Evolutionary conservation across 1,140 invertebrate genomes (phyloP), one percentile per base, ranked within the genome.

Genomic region (Drosophila teissieri): DNA sequence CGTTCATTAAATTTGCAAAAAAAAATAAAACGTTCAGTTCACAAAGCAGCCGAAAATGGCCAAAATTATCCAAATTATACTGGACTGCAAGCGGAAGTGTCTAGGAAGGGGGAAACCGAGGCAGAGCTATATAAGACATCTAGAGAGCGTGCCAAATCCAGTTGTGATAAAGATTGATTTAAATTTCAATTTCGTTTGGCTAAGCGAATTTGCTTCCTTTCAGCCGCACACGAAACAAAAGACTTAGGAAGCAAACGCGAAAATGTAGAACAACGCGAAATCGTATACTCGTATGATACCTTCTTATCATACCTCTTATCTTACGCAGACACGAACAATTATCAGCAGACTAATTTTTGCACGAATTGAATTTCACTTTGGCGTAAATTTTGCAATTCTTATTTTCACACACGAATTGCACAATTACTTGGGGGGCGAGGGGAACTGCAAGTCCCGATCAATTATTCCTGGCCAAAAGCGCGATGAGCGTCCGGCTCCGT

Each of bases 241-340:
- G 82, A 91, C 77, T 90, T 90, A 88, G 80, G 77, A 78, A 80
- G 72, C 88, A 40, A 91, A 86, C 88, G 57, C 78, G 60, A 11
- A 68, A 17, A 80, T 52, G 54, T 27, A 78, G 36, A 68, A 52
- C 62, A 73, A 48, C 24, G 49, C 36, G 5, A 65, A 49, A 34
- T 45, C 36, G 8, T 8, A 31, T 31, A 31, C 31, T 31, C 31
- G 31, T 3, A 31, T 31, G 31, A 74, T 67, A 61, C 27, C 53
- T 45, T 67, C 65, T 39, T 69, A 15, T 73, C 39, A 40, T 31
- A 15, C 31, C 14, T 27, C 8, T 27, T 17, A 45, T 45, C 49
- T 14, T 49, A 42, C 11, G 11, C 39, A 48, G 11, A 4, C 10
- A 19, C 31, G 34, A 36, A n/a, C 46, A 70, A 40, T 40, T 70